phyloP scores from a whole-genome alignment of 2,888 invertebrate genomes.

The Amblyjoppa proteus region DNA sequence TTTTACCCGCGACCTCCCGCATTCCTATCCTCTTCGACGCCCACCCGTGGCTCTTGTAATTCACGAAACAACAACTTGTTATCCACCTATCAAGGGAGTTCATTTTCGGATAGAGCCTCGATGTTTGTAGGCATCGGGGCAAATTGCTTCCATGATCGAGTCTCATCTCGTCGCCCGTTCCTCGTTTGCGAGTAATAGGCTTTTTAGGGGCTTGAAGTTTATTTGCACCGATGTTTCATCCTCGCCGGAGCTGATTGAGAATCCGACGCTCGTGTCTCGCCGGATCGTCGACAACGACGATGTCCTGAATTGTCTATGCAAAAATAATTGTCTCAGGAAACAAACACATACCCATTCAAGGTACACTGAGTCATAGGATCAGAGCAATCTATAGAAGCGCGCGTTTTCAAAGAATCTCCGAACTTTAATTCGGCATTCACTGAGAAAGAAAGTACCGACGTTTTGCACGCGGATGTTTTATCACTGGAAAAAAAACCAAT shows the following conservation, averaged over 20 bases:
- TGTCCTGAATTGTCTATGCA: too few relatives aligned
- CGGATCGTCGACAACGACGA: too few relatives aligned
- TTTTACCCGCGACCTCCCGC: constrained; percentile 23
- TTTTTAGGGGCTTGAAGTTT: background rate
- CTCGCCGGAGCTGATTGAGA: too few relatives aligned
- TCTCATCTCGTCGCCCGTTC: background rate
- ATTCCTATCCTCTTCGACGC: constrained; percentile 27
- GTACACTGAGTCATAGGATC: too few relatives aligned
- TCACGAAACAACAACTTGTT: constrained; percentile 74
- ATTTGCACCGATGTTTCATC: background rate
- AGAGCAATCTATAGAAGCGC: too few relatives aligned
- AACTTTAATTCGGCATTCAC: too few relatives aligned
- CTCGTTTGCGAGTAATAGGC: background rate
- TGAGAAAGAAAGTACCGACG: too few relatives aligned
- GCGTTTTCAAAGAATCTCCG: too few relatives aligned
- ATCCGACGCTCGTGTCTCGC: background rate
- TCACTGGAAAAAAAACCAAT: too few relatives aligned
- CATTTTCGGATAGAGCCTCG: constrained; percentile 15
- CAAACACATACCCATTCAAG: too few relatives aligned
- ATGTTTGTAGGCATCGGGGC: background rate
- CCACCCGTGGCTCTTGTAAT: constrained; percentile 53
- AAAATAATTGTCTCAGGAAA: too few relatives aligned
- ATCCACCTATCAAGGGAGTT: constrained; percentile 55
- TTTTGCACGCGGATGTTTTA: too few relatives aligned
- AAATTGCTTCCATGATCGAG: background rate